phyloP scores from a whole-genome alignment of 1,140 invertebrate genomes.

The Ctenoplectra terminalis region DNA sequence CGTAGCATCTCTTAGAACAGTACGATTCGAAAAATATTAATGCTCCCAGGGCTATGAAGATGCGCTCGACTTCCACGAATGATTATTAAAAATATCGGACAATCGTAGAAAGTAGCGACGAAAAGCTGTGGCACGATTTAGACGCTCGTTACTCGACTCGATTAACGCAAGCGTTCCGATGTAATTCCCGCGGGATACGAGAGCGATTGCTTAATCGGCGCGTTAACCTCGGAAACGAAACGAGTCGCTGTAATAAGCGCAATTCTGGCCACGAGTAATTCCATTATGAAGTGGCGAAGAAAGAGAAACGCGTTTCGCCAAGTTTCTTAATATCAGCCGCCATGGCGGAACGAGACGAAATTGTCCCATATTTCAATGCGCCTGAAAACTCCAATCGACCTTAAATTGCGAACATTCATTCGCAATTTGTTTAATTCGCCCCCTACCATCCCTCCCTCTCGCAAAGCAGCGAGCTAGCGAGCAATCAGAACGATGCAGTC shows the following conservation, averaged over 20 bases:
- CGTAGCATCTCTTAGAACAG: no score
- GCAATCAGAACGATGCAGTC: constrained; percentile 41
- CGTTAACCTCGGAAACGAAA: neutral
- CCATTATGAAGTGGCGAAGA: constrained; percentile 41
- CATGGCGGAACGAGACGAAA: constrained; percentile 22
- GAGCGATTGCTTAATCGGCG: constrained; percentile 24
- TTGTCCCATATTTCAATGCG: constrained; percentile 49
- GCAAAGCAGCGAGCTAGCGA: neutral
- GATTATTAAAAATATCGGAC: no score
- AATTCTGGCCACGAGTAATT: constrained; percentile 24
- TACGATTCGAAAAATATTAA: no score
- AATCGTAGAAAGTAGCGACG: neutral
- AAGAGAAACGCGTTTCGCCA: constrained; percentile 13
- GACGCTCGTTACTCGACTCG: constrained; percentile 20
- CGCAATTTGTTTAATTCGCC: constrained; percentile 38
- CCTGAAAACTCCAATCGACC: constrained; percentile 37
- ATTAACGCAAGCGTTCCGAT: constrained; percentile 32
- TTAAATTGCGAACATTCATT: constrained; percentile 40
- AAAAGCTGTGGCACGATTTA: neutral
- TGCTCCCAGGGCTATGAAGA: no score
- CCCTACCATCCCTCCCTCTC: neutral
- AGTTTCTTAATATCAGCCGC: constrained; percentile 47
- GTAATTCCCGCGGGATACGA: constrained; percentile 3
- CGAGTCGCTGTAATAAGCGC: constrained; percentile 18
- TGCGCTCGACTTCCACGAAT: no score